Evolutionary conservation across 1,140 invertebrate species (phyloP).

Genomic region (Lepidurus arcticus): DNA sequence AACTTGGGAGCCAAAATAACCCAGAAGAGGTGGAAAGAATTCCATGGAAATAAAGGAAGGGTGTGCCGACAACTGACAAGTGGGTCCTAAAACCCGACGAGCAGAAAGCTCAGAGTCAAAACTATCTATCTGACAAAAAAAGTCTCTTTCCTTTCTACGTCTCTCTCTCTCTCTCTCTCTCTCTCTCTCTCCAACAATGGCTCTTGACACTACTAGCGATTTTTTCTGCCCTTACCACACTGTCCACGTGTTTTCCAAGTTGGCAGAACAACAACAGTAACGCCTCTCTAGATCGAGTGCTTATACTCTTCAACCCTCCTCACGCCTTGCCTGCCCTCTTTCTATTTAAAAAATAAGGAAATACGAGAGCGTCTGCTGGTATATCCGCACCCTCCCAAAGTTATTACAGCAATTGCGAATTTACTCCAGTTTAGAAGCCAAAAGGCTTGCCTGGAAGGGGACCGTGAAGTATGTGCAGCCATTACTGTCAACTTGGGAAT

Average conservation of each 20-base stretch:
- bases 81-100: neutral
- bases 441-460: too few relatives aligned
- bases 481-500: too few relatives aligned
- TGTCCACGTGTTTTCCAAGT: neutral
- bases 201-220: neutral
- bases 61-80: slow-evolving; percentile 13
- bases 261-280: neutral
- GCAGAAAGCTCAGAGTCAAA: neutral
- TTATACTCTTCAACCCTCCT: too few relatives aligned
- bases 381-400: too few relatives aligned
- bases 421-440: too few relatives aligned
- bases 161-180: slow-evolving; percentile 2
- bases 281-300: too few relatives aligned
- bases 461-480: too few relatives aligned
- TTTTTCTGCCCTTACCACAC: neutral
- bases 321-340: too few relatives aligned
- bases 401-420: too few relatives aligned
- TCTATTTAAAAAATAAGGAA: too few relatives aligned
- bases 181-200: neutral
- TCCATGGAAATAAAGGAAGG: neutral
- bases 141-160: neutral
- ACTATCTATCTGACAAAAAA: neutral
- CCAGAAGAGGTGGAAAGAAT: neutral
- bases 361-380: too few relatives aligned
- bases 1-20: neutral